phyloP scores from a whole-genome alignment of 1,140 invertebrate genomes.

The Hyles vespertilio region DNA sequence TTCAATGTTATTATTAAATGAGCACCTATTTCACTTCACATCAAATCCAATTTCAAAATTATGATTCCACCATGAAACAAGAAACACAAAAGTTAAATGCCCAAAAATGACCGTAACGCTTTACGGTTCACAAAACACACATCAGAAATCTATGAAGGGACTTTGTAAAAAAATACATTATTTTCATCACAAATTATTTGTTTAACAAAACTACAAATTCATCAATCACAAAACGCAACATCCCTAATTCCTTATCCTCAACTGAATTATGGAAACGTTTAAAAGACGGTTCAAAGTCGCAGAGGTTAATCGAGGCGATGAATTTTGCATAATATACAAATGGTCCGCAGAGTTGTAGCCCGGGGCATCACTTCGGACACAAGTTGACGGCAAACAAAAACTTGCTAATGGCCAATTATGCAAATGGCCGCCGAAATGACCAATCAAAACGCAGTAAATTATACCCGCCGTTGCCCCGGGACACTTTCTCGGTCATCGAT shows the following conservation, averaged over 20 bases:
- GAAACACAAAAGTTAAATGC: too few relatives aligned
- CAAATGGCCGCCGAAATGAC: slow-evolving; percentile 48
- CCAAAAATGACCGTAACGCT: too few relatives aligned
- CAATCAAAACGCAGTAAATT: slow-evolving; percentile 66
- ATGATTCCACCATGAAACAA: too few relatives aligned
- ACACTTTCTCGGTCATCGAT: slow-evolving; percentile 9
- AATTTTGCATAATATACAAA: slow-evolving; percentile 26
- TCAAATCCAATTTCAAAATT: too few relatives aligned
- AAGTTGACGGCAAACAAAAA: slow-evolving; percentile 53
- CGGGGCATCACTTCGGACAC: slow-evolving; percentile 19
- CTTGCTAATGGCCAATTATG: slow-evolving; percentile 65
- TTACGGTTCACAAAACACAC: too few relatives aligned
- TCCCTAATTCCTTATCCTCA: not conserved
- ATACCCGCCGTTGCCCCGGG: slow-evolving; percentile 44
- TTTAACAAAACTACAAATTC: not conserved
- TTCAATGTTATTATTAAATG: too few relatives aligned
- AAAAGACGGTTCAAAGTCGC: slow-evolving; percentile 1
- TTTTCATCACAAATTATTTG: too few relatives aligned
- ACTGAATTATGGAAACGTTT: not conserved
- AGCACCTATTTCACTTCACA: too few relatives aligned
- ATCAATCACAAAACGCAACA: not conserved
- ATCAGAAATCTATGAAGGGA: too few relatives aligned
- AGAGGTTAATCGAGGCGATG: slow-evolving; percentile 17
- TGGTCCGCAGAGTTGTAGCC: slow-evolving; percentile 18
- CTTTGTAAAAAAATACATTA: too few relatives aligned